A percentile compares a stretch with the other conserved stretches of the same genome.
Conservation (phyloP, 1,140 invertebrate species). For the Pantala flavescens region DNA sequence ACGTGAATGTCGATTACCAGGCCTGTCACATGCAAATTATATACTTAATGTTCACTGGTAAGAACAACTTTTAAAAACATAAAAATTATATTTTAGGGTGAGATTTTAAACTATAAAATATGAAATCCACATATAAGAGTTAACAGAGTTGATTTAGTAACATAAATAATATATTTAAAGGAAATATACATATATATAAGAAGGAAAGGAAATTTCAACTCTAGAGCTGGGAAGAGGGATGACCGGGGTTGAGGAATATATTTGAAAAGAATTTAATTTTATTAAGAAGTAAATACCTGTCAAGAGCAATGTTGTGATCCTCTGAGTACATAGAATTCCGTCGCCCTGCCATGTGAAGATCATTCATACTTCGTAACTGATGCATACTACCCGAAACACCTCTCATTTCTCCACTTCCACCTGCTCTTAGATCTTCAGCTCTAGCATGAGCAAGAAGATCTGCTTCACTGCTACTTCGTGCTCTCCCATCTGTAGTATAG, state of each 20-base stretch:
- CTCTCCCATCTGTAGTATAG: constrained; percentile 15
- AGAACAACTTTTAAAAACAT: too few relatives aligned
- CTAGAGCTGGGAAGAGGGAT: too few relatives aligned
- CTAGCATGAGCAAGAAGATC: constrained; percentile 50
- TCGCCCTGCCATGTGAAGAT: constrained; percentile 26
- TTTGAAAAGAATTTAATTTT: too few relatives aligned
- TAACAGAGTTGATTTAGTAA: too few relatives aligned
- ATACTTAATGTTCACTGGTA: too few relatives aligned
- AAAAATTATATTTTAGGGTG: too few relatives aligned
- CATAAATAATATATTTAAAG: too few relatives aligned
- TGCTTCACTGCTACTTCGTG: constrained; percentile 49
- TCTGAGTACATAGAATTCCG: background rate
- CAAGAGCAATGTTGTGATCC: background rate
- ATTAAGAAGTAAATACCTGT: background rate
- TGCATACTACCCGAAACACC: background rate
- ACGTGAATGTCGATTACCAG: background rate
- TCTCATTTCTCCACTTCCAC: background rate
- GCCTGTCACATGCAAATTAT: background rate
- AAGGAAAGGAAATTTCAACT: too few relatives aligned
- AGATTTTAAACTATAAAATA: too few relatives aligned
- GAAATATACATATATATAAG: too few relatives aligned
- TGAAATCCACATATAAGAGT: too few relatives aligned
- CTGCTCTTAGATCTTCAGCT: background rate
- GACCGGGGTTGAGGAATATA: too few relatives aligned
- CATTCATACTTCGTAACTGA: constrained; percentile 27